Base-by-base conservation (phyloP, 92 coral and sea anemone genomes). In the Heliopora coerulea region DNA sequence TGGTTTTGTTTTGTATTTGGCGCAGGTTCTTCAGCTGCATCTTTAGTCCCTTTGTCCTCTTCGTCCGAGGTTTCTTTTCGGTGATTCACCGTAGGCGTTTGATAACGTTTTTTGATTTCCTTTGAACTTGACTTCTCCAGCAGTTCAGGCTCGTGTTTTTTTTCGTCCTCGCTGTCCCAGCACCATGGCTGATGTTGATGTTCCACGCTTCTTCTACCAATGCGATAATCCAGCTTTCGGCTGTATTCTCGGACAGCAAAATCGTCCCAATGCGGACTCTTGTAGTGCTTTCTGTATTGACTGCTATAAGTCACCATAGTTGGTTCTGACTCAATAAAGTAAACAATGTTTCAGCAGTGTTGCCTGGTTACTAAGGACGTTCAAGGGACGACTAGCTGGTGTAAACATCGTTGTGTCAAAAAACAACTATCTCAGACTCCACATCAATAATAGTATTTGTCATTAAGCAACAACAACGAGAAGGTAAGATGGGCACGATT, bases 161-260 rank as follows among this genome's bases (percentile, higher is more conserved):
- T 82, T 5, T 86, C 82, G 52, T 88, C 95, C 18, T 85, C 96
- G 73, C 96, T 87, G 62, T 90, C 95, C 99, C 99, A 95, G 21
- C 70, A 61, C 95, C 93, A 95, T 0, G 95, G 91, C 54, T 95
- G 85, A 49, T 95, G 99, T 62, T 81, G 86, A 44, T 95, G 99
- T 50, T 95, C 99, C 14, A 95, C 86, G 54, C 89, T 87, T 66
- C 99, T 84, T 60, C 99, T 89, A 57, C 91, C 96, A 74, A 82
- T 70, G 21, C 99, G 87, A 56, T 95, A 95, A 80, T 88, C 86
- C 21, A 79, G 32, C 70, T 88, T 95, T 29, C 86, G 65, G 39
- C 83, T 66, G 65, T 82, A 95, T 39, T 95, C 99, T 40, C 87
- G 82, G 27, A 87, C 80, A 24, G 89, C 82, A 62, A 78, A 90